Evolutionary conservation across 2,888 invertebrate genomes (phyloP).

Genomic region (Panzeria rudis): DNA sequence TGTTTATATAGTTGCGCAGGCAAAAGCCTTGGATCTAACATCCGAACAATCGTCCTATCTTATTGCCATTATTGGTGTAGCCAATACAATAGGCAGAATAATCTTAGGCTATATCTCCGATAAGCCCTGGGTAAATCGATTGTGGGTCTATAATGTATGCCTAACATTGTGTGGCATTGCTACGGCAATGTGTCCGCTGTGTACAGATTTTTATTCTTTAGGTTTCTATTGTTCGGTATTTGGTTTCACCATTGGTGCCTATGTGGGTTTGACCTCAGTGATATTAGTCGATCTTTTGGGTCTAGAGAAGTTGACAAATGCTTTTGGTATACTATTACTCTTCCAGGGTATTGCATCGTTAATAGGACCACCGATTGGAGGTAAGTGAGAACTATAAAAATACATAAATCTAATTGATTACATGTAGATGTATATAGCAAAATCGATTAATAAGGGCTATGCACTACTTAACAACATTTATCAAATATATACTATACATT

Average conservation of each 20-base stretch:
- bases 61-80: slow-evolving; percentile 92
- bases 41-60: slow-evolving; percentile 88
- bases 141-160: slow-evolving; percentile 94
- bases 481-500: too few relatives aligned
- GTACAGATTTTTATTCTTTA: slow-evolving; percentile 89
- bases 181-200: slow-evolving; percentile 91
- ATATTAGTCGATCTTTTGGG: slow-evolving; percentile 97
- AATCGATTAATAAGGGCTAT: too few relatives aligned
- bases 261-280: slow-evolving; percentile 98
- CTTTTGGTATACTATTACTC: slow-evolving; percentile 95
- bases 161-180: slow-evolving; percentile 95
- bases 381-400: slow-evolving; percentile 86
- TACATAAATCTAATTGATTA: too few relatives aligned
- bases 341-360: slow-evolving; percentile 97
- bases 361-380: slow-evolving; percentile 96
- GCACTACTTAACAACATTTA: too few relatives aligned
- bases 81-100: slow-evolving; percentile 95
- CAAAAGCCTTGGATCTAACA: slow-evolving; percentile 86
- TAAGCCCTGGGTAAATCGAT: slow-evolving; percentile 95
- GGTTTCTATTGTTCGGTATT: slow-evolving; percentile 91
- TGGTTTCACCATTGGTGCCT: slow-evolving; percentile 96
- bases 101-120: slow-evolving; percentile 94
- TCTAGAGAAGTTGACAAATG: slow-evolving; percentile 96
- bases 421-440: too few relatives aligned
- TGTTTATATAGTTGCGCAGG: slow-evolving; percentile 92